Percentiles rank a stretch among this genome's conserved stretches.
Evolutionary conservation across 2,888 invertebrate species (phyloP).

Genomic region (Panzeria rudis): DNA sequence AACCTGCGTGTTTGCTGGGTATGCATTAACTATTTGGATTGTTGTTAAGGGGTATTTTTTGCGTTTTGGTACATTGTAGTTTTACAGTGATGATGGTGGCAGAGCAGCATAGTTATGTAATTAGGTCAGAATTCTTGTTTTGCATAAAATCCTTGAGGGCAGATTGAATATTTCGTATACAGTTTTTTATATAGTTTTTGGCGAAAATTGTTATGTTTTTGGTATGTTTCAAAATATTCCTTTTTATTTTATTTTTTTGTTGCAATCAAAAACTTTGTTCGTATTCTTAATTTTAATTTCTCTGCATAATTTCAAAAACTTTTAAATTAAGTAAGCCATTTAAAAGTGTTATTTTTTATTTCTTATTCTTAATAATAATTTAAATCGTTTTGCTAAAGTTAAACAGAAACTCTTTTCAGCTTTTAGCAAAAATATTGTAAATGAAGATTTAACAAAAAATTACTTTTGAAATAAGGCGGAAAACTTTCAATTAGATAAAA

Average conservation of each 20-base stretch:
- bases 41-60: neutral
- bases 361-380: slow-evolving; percentile 27
- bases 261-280: slow-evolving; percentile 33
- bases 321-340: slow-evolving; percentile 39
- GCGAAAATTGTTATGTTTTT: slow-evolving; percentile 42
- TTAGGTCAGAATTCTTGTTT: slow-evolving; percentile 66
- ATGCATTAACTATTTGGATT: slow-evolving; percentile 19
- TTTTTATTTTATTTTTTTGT: slow-evolving; percentile 13
- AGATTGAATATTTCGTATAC: slow-evolving; percentile 45
- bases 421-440: neutral
- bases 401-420: neutral
- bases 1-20: no score
- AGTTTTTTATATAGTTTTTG: slow-evolving; percentile 45
- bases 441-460: slow-evolving; percentile 42
- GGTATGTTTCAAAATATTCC: neutral
- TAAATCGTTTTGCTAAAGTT: slow-evolving; percentile 27
- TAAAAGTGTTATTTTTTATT: slow-evolving; percentile 14
- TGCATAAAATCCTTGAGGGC: slow-evolving; percentile 67
- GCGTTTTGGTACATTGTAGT: slow-evolving; percentile 4
- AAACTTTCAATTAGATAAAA: slow-evolving; percentile 72
- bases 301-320: slow-evolving; percentile 2
- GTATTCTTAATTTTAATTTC: slow-evolving; percentile 13
- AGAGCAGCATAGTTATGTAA: slow-evolving; percentile 57
- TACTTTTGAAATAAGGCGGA: slow-evolving; percentile 61
- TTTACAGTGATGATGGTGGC: slow-evolving; percentile 10